phyloP scores from a whole-genome alignment of 2,888 invertebrate species.

The Metacarcinus magister region DNA sequence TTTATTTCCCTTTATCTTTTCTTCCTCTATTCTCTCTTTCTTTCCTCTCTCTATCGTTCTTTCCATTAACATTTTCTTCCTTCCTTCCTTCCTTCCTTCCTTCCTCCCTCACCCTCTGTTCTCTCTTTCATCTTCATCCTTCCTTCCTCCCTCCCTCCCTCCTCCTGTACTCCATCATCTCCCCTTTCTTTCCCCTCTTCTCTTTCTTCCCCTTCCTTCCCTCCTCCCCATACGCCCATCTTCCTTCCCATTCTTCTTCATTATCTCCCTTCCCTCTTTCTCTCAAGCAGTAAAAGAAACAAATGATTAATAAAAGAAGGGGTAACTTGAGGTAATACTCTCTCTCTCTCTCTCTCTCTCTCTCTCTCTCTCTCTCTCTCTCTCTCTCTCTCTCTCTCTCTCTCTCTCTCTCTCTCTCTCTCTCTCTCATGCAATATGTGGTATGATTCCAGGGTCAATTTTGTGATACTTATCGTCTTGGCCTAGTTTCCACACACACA shows the following conservation, averaged over 20 bases:
- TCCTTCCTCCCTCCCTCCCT: background rate
- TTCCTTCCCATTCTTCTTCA: background rate
- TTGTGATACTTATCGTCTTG: background rate
- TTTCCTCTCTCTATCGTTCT: background rate
- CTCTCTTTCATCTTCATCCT: background rate
- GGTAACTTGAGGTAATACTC: background rate
- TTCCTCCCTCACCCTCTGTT: background rate
- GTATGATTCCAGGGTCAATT: no score
- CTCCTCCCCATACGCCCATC: background rate
- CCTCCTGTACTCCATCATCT: background rate
- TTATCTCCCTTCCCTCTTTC: background rate
- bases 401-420: background rate
- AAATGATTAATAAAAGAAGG: background rate
- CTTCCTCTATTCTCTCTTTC: background rate
- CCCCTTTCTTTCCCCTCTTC: background rate
- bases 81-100: background rate
- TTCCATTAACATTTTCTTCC: background rate
- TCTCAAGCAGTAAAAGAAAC: background rate
- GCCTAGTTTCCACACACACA: background rate
- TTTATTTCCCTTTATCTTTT: background rate
- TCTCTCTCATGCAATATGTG: background rate
- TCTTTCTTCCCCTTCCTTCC: background rate
- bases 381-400: background rate
- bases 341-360: background rate
- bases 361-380: background rate